Base-by-base conservation (phyloP, 2,113 vertebrate genomes). In the Oplegnathus fasciatus region DNA sequence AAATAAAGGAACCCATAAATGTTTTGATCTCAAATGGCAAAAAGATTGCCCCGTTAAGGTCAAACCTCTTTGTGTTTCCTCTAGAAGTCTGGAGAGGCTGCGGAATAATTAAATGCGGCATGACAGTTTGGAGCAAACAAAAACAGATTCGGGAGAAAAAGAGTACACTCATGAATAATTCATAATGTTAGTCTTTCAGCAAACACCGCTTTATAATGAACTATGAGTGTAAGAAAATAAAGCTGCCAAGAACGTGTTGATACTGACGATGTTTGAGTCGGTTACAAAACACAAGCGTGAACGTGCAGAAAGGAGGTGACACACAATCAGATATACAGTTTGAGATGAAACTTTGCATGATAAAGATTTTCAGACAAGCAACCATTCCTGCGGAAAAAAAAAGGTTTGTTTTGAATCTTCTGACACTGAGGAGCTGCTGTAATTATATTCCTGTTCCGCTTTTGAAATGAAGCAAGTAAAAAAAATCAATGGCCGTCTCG, bases 151-250 rank as follows among this genome's bases (percentile, higher is more conserved):
- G 34, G 73, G 78, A 86, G 70, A 75, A 85, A 79, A 89, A 76
- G 58, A 83, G 65, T 22, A 77, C 76, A 24, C 44, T 78, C 76
- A 90, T 93, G 90, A 91, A 94, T 93, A 83, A 92, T 93, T 90
- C 80, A 94, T 5, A 52, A 11, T 57, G 60, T 82, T 32, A 60
- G 68, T 89, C 64, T 88, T 80, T 80, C 37, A 71, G 72, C 76
- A 78, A 88, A 84, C 80, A 67, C 6, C 28, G 34, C 64, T 85
- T 88, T 85, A 68, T 87, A 90, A 84, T 86, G 74, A 86, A 86
- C 67, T 82, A 68, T 76, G 83, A 88, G 82, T 75, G 69, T 69
- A 57, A 86, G 66, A 83, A 90, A 91, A 71, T 73, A 83, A 87
- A 82, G 80, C 78, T 78, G 89, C 70, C 69, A 52, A 67, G 77